These are phyloP conservation scores for Protomyctophum bolini DNA, from an alignment of 2,113 vertebrate genomes.

Conservation along the genomic window DNA sequence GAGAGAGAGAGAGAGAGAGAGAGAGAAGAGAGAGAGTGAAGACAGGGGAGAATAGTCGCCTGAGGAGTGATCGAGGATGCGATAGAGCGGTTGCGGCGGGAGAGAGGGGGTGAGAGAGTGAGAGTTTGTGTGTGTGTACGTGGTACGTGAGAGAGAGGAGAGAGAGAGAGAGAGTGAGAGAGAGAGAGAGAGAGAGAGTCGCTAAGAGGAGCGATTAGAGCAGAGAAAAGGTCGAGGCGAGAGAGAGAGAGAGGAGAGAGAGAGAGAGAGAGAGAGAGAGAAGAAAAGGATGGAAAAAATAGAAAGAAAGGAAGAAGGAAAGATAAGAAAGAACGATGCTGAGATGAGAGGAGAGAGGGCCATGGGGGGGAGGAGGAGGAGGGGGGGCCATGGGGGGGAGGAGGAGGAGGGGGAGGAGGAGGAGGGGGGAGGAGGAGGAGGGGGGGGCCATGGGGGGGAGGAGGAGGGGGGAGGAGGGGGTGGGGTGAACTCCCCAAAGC, in stretches of 20 bases:
- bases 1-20: slow-evolving; percentile 14
- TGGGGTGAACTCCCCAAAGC: slow-evolving; percentile 72
- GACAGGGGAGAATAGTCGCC: no score
- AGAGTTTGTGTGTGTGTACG: no score
- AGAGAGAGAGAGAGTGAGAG: neutral
- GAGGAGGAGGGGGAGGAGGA: slow-evolving; percentile 59
- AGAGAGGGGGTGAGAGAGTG: no score
- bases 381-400: slow-evolving; percentile 43
- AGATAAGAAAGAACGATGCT: slow-evolving; percentile 39
- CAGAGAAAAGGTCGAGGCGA: slow-evolving; percentile 25
- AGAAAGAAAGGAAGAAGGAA: slow-evolving; percentile 39
- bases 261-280: slow-evolving; percentile 41
- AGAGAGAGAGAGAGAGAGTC: slow-evolving; percentile 6
- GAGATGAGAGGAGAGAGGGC: slow-evolving; percentile 16
- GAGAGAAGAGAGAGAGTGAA: neutral
- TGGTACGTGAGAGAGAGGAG: no score
- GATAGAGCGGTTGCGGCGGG: no score
- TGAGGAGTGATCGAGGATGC: no score
- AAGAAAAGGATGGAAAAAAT: slow-evolving; percentile 36
- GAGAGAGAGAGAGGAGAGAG: slow-evolving; percentile 47
- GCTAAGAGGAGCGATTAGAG: slow-evolving; percentile 21
- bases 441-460: slow-evolving; percentile 57
- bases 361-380: slow-evolving; percentile 41
- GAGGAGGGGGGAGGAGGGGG: slow-evolving; percentile 61
- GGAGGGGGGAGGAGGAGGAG: slow-evolving; percentile 60